Evolutionary conservation across 2,797 vertebrate genomes (phyloP).

Genomic region (Catharus ustulatus): DNA sequence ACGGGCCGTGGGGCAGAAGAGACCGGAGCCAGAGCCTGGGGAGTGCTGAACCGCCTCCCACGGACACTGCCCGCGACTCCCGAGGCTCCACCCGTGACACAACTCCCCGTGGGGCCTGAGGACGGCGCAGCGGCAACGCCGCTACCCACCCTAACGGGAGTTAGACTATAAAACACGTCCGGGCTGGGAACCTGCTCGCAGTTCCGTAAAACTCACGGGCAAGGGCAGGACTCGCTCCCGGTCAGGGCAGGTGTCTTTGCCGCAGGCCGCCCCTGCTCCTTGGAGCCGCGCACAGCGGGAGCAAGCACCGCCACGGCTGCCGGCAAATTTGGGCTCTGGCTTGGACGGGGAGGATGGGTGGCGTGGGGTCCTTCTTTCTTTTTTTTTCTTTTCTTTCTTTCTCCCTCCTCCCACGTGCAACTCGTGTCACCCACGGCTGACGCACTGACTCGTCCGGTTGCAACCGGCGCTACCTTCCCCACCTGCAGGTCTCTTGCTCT

Average conservation of each 20-base stretch:
- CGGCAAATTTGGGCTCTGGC: background rate
- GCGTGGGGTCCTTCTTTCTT: background rate
- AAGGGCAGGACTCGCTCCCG: slow-evolving; percentile 30
- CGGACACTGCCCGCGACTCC: rapidly evolving
- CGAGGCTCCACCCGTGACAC: background rate
- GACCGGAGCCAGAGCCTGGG: rapidly evolving
- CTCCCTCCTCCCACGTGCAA: background rate
- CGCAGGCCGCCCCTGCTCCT: background rate
- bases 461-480: background rate
- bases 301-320: background rate
- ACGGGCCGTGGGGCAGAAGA: too few species aligned
- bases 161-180: slow-evolving; percentile 47
- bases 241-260: background rate
- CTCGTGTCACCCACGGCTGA: background rate
- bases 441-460: background rate
- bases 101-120: rapidly evolving
- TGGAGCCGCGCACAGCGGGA: background rate
- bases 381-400: background rate
- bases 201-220: slow-evolving; percentile 52
- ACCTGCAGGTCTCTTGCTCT: too few species aligned
- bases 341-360: rapidly evolving
- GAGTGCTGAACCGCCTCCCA: background rate
- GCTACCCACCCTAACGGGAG: background rate
- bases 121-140: background rate
- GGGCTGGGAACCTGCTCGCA: slow-evolving; percentile 42